Evolutionary conservation across 2,888 invertebrate genomes (phyloP).

Genomic region (Alentia gelatinosa): DNA sequence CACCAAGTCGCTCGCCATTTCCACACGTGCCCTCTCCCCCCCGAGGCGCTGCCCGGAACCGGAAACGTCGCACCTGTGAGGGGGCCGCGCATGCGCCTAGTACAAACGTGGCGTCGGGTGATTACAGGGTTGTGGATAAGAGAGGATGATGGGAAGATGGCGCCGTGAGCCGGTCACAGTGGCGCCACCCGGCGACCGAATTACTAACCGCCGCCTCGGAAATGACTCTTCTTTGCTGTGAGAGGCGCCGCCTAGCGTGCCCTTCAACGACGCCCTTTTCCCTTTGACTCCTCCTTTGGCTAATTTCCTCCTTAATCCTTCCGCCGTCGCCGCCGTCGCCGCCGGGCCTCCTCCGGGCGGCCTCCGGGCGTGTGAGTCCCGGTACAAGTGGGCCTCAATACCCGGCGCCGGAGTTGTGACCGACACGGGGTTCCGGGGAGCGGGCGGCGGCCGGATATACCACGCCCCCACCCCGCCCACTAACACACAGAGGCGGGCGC

Average conservation of each 20-base stretch:
- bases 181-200: background rate
- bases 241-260: too few species aligned
- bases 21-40: background rate
- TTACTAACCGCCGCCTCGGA: too few species aligned
- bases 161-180: background rate
- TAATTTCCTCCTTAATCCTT: background rate
- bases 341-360: too few species aligned
- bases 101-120: background rate
- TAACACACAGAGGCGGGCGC: too few species aligned
- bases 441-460: too few species aligned
- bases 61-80: background rate
- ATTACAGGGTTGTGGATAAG: background rate
- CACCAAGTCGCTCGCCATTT: background rate
- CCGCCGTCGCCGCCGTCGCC: too few species aligned
- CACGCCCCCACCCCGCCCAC: too few species aligned
- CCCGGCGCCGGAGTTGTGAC: too few species aligned
- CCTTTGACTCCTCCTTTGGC: background rate
- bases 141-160: background rate
- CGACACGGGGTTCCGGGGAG: too few species aligned
- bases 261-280: background rate
- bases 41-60: background rate
- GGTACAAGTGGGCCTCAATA: too few species aligned
- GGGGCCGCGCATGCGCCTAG: background rate
- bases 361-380: too few species aligned
- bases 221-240: conserved; percentile 2